Evolutionary conservation across 2,888 invertebrate species (phyloP).

Genomic region (Pogonocherus hispidulus): DNA sequence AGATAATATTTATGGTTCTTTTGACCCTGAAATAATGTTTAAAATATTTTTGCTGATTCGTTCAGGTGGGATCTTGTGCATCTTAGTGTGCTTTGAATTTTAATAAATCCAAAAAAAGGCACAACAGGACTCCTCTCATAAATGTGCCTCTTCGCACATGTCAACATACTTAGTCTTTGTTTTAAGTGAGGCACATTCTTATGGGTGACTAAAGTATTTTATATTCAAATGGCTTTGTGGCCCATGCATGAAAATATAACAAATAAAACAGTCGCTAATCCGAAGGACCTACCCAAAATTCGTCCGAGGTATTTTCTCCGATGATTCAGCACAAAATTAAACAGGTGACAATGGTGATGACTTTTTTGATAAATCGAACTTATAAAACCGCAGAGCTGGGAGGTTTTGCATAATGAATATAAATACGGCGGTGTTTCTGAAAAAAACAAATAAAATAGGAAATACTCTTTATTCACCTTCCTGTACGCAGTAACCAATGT

Average conservation of each 20-base stretch:
- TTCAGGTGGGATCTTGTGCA: slow-evolving; percentile 14
- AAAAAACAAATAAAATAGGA: slow-evolving; percentile 17
- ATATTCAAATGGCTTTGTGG: slow-evolving; percentile 14
- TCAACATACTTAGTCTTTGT: slow-evolving; percentile 6
- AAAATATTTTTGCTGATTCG: slow-evolving; percentile 13
- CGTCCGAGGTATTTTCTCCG: slow-evolving; percentile 7
- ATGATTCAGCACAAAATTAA: slow-evolving; percentile 25
- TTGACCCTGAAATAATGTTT: neutral
- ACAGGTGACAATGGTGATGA: slow-evolving; percentile 14
- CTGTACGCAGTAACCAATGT: slow-evolving; percentile 4
- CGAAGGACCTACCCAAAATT: slow-evolving; percentile 24
- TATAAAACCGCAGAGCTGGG: slow-evolving; percentile 8
- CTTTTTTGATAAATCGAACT: slow-evolving; percentile 9
- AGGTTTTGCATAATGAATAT: slow-evolving; percentile 3
- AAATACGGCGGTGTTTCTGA: neutral
- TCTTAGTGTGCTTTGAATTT: slow-evolving; percentile 10
- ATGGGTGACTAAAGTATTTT: slow-evolving; percentile 8
- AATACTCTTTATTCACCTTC: slow-evolving; percentile 22
- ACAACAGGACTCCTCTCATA: neutral
- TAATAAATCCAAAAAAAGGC: slow-evolving; percentile 14
- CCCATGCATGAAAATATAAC: neutral
- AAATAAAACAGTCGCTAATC: slow-evolving; percentile 17
- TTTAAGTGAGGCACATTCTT: neutral
- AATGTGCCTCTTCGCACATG: neutral
- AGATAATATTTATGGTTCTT: slow-evolving; percentile 12